A percentile compares a stretch with the other conserved stretches of the same genome.
phyloP scores from a whole-genome alignment of 1,140 invertebrate genomes.

The Cydia fagiglandana region DNA sequence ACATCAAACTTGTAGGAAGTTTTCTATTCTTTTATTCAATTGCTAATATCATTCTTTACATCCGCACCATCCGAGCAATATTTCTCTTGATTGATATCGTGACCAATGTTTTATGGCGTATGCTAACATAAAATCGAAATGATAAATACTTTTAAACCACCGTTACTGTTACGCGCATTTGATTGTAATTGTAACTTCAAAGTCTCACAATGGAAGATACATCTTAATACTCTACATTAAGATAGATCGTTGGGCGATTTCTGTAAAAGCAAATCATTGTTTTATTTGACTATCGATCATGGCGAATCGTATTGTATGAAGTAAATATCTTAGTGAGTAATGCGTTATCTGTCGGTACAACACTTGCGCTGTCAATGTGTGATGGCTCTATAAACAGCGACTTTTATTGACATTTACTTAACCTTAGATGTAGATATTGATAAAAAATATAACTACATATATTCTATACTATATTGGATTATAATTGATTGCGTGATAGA shows the following conservation, averaged over 20 bases:
- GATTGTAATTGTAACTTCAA: slow-evolving; percentile 1
- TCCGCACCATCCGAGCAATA: background rate
- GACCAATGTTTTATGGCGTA: background rate
- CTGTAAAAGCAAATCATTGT: slow-evolving; percentile 29
- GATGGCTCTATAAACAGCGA: background rate
- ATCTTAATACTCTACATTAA: slow-evolving; percentile 20
- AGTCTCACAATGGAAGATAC: slow-evolving; percentile 24
- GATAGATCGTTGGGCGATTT: slow-evolving; percentile 1
- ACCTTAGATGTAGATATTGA: background rate
- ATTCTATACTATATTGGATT: too few species aligned
- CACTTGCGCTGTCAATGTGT: slow-evolving; percentile 18
- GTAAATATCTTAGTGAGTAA: slow-evolving; percentile 16
- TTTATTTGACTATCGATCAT: slow-evolving; percentile 22
- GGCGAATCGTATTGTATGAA: slow-evolving; percentile 13
- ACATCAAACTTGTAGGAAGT: too few species aligned
- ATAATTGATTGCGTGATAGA: background rate
- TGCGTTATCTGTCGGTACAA: slow-evolving; percentile 5
- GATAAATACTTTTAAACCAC: background rate
- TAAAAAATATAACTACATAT: too few species aligned
- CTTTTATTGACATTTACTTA: slow-evolving; percentile 10
- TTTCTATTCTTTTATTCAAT: too few species aligned
- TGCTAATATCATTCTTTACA: background rate
- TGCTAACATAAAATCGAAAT: slow-evolving; percentile 8
- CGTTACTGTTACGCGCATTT: background rate
- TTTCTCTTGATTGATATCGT: background rate